phyloP scores from a whole-genome alignment of 2,797 vertebrate genomes.

The Molossus molossus region DNA sequence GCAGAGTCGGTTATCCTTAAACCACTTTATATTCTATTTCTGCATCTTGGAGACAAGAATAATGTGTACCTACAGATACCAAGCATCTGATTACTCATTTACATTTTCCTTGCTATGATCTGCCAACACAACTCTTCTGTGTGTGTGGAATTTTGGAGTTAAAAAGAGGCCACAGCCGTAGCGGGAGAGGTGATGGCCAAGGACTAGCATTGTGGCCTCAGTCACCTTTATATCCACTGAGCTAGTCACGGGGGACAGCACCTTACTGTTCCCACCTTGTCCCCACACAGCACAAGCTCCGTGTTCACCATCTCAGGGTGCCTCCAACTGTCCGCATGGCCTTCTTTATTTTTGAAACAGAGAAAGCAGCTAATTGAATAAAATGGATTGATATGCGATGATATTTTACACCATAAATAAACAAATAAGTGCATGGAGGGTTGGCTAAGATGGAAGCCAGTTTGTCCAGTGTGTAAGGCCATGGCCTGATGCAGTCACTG shows the following conservation, averaged over 20 bases:
- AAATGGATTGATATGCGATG: neutral
- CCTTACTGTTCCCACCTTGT: accelerated
- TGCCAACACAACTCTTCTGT: neutral
- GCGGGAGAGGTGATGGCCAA: neutral
- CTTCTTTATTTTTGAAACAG: neutral
- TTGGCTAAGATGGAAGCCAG: neutral
- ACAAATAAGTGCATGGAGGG: neutral
- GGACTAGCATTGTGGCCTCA: too few species aligned
- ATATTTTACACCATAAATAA: neutral
- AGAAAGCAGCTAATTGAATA: neutral
- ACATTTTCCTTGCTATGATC: neutral
- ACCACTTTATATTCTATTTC: neutral
- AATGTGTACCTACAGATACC: neutral
- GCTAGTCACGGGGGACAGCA: neutral
- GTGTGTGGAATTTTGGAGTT: neutral
- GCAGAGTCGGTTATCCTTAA: neutral
- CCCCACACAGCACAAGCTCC: neutral
- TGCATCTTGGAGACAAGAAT: neutral
- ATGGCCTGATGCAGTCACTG: neutral
- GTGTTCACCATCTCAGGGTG: neutral
- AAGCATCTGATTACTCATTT: neutral
- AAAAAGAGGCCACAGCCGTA: neutral
- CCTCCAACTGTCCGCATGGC: neutral
- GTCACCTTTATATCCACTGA: neutral
- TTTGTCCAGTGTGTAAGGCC: neutral